These are phyloP conservation scores for Encarsia formosa DNA, from an alignment of 2,888 invertebrate species.

Conservation along the genomic window DNA sequence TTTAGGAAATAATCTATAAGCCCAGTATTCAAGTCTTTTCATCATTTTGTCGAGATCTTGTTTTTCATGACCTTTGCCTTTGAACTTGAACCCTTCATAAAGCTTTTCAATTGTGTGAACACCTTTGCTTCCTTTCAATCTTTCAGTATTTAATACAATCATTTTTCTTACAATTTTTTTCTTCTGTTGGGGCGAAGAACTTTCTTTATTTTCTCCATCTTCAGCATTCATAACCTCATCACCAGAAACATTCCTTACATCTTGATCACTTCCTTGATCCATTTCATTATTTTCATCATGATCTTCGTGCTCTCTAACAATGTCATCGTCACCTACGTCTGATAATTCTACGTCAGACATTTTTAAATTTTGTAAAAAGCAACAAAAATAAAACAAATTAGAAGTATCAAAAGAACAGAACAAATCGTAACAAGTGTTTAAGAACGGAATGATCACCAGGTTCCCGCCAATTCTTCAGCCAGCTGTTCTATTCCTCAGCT, in stretches of 20 bases:
- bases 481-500: conserved; percentile 8
- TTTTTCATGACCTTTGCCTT: conserved; percentile 78
- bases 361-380: neutral
- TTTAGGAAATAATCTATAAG: conserved; percentile 85
- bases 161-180: conserved; percentile 37
- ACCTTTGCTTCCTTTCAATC: conserved; percentile 74
- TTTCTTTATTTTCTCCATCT: conserved; percentile 22
- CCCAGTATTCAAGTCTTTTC: conserved; percentile 87
- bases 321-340: conserved; percentile 14
- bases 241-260: conserved; percentile 1
- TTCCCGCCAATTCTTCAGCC: conserved; percentile 23
- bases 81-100: conserved; percentile 77
- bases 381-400: too few relatives aligned
- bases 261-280: conserved; percentile 1
- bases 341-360: conserved; percentile 22
- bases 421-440: neutral
- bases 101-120: conserved; percentile 73
- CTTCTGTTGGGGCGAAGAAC: conserved; percentile 2
- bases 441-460: neutral
- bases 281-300: neutral
- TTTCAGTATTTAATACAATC: conserved; percentile 59
- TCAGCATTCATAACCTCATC: conserved; percentile 17
- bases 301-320: conserved; percentile 13
- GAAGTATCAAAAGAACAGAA: neutral
- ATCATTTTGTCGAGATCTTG: conserved; percentile 77